phyloP scores from a whole-genome alignment of 2,797 vertebrate genomes.

The Sarcoramphus papa region DNA sequence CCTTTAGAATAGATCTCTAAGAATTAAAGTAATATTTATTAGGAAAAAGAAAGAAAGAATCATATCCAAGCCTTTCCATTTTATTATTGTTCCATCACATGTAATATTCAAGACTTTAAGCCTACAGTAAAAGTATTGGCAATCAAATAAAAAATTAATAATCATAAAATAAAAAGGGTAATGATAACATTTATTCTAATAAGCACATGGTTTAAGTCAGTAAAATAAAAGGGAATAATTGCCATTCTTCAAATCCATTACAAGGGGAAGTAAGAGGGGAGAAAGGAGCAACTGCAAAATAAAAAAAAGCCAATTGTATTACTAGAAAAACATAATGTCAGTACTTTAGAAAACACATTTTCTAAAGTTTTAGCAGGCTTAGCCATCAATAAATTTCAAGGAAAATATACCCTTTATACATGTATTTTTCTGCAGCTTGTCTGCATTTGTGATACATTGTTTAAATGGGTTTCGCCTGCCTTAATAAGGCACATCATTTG shows the following conservation, averaged over 20 bases:
- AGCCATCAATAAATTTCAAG: slow-evolving; percentile 33
- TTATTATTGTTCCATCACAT: slow-evolving; percentile 9
- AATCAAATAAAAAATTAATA: slow-evolving; percentile 61
- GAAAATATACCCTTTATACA: slow-evolving; percentile 3
- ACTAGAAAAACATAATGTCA: not conserved
- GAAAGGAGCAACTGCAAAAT: not conserved
- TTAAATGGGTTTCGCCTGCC: slow-evolving; percentile 51
- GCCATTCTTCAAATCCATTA: slow-evolving; percentile 13
- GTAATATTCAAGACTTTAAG: slow-evolving; percentile 39
- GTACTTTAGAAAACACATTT: slow-evolving; percentile 13
- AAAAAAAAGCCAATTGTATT: not conserved
- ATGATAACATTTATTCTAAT: slow-evolving; percentile 57
- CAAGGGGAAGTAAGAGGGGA: not conserved
- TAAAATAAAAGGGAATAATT: slow-evolving; percentile 63
- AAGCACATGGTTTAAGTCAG: slow-evolving; percentile 35
- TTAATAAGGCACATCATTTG: slow-evolving; percentile 67
- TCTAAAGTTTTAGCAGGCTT: slow-evolving; percentile 24
- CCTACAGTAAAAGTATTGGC: slow-evolving; percentile 35
- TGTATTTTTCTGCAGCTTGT: slow-evolving; percentile 17
- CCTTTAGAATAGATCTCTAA: not conserved
- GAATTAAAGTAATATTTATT: not conserved
- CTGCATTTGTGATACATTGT: slow-evolving; percentile 45
- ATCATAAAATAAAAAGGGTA: slow-evolving; percentile 53
- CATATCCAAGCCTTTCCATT: not conserved
- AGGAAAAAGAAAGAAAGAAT: not conserved